A percentile compares a stretch with the other conserved stretches of the same genome.
phyloP scores from a whole-genome alignment of 2,113 vertebrate genomes.

The Piprites chloris region DNA sequence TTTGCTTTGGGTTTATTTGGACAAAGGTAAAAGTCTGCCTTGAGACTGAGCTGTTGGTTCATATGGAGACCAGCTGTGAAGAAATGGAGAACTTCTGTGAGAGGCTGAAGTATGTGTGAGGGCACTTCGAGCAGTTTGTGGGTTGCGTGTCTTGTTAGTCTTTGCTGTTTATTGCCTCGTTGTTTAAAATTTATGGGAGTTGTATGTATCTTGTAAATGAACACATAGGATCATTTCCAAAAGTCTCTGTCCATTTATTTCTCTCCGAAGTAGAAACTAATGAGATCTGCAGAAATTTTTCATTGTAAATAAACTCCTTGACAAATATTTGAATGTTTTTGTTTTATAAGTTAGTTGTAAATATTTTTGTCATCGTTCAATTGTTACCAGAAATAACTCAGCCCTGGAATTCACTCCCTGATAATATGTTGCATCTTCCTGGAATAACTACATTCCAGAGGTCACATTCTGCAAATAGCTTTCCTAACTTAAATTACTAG shows the following conservation, averaged over 20 bases:
- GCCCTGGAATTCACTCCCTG: slow-evolving; percentile 24
- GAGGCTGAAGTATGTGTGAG: not conserved
- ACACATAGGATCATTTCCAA: slow-evolving; percentile 7
- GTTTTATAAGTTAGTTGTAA: slow-evolving; percentile 18
- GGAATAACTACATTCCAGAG: slow-evolving; percentile 47
- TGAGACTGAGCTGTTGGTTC: not conserved
- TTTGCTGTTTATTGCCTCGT: not conserved
- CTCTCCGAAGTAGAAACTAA: slow-evolving; percentile 15
- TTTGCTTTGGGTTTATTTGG: not conserved
- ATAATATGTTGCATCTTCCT: slow-evolving; percentile 50
- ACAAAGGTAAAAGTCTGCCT: not conserved
- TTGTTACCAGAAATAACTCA: slow-evolving; percentile 55
- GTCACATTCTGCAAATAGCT: slow-evolving; percentile 58
- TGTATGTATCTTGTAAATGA: slow-evolving; percentile 23
- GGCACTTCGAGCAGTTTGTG: not conserved
- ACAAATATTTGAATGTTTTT: slow-evolving; percentile 28
- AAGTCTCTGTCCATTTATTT: not conserved
- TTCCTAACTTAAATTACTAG: slow-evolving; percentile 53
- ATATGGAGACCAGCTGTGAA: slow-evolving; percentile 29
- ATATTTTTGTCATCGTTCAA: slow-evolving; percentile 8
- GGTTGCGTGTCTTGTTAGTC: not conserved
- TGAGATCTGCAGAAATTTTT: slow-evolving; percentile 6
- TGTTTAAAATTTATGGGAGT: slow-evolving; percentile 31
- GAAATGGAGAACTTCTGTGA: not conserved
- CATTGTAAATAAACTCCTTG: slow-evolving; percentile 3